Base-by-base conservation (phyloP, 2,797 vertebrate genomes). In the Taenioides sp. region DNA sequence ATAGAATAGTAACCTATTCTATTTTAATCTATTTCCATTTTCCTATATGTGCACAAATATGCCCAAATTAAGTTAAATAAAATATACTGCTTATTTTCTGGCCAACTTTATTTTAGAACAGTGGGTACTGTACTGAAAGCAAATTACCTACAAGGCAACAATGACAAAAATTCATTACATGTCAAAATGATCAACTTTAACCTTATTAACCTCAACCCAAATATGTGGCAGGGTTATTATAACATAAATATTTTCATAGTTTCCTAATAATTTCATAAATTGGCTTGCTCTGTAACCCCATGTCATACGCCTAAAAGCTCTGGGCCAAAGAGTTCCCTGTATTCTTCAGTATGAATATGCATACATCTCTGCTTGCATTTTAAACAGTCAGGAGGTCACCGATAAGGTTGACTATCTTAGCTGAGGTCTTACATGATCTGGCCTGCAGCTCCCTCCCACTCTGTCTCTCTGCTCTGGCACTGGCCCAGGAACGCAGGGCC, bases 401-500 rank as follows among this genome's bases (percentile, higher is more conserved):
- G 60, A 68, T 61, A 11, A 77, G 64, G 77, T 80, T 55, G 66
- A 71, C 34, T 57, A 67, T 58, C 64, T 61, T 63, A 61, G 31
- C 64, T 47, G 72, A 74, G 58, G 60, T 70, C 67, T 18, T 57
- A 10, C 17, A 67, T 72, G 59, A 66, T 84, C 72, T 76, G 57
- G 54, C 65, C 63, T 69, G 18, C 54, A 54, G 58, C 58, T 70
- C 52, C 43, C 61, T 67, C 25, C 31, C 20, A 54, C 55, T 64
- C 59, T 67, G 64, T 63, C 57, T 63, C 59, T 78, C 77, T 81
- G 43, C 67, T 64, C 71, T 91, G 91, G 90, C 87, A 69, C 9
- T 20, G 4, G 81, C 81, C 80, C 88, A 87, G 82, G 86, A 77
- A 83, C 52, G 74, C 25, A 23, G 74, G 78, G 89, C 90, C 90